Evolutionary conservation across 2,797 vertebrate species (phyloP).

Genomic region (Scyliorhinus canicula): DNA sequence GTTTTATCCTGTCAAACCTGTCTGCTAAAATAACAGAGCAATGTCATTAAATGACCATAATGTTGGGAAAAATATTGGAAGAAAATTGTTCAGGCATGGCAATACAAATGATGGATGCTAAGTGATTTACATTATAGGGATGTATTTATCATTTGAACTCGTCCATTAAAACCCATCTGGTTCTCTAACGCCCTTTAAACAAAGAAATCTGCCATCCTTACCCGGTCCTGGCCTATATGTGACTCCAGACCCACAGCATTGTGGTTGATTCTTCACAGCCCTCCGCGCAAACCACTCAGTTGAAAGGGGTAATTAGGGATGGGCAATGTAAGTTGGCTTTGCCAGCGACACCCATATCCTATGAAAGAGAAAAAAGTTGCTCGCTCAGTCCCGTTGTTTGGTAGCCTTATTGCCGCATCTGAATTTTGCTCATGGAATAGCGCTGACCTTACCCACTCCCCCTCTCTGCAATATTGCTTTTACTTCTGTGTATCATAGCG

Average conservation of each 20-base stretch:
- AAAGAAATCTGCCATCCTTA: no score
- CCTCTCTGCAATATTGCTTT: background rate
- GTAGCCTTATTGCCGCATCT: background rate
- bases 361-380: no score
- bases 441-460: background rate
- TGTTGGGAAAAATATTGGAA: background rate
- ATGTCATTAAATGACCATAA: background rate
- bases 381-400: background rate
- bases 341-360: no score
- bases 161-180: no score
- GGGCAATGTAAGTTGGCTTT: no score
- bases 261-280: no score
- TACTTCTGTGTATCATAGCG: background rate
- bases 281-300: no score
- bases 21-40: background rate
- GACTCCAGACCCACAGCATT: no score
- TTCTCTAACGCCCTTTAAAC: no score
- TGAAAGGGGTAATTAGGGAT: no score
- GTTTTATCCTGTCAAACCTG: background rate
- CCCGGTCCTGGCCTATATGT: no score
- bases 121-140: background rate
- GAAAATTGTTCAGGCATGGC: background rate
- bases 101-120: background rate
- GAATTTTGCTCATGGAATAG: background rate
- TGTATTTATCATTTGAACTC: background rate